These are phyloP conservation scores for Nineta flava DNA, from an alignment of 2,888 invertebrate genomes.

Conservation along the genomic window DNA sequence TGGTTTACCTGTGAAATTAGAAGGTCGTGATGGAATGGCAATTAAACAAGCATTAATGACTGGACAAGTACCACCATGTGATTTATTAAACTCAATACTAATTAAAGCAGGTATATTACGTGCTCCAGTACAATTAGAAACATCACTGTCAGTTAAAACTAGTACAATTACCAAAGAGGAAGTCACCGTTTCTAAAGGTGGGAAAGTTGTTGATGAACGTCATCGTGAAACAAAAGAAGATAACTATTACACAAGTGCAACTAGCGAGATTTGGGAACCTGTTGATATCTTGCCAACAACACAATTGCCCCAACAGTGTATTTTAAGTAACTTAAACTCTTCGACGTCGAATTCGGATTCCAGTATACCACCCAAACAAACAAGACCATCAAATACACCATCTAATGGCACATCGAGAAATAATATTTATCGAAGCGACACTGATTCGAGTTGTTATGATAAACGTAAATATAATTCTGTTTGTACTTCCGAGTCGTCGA, in stretches of 20 bases:
- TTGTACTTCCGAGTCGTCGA: conserved; percentile 22
- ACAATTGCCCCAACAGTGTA: conserved; percentile 2
- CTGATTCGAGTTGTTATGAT: not conserved
- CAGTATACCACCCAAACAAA: not conserved
- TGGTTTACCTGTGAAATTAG: conserved; percentile 48
- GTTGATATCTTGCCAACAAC: conserved; percentile 19
- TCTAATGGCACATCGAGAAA: not conserved
- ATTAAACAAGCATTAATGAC: conserved; percentile 51
- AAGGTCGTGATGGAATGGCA: conserved; percentile 49
- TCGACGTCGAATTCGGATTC: conserved; percentile 2
- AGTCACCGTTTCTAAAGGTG: conserved; percentile 48
- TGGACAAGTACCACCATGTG: conserved; percentile 54
- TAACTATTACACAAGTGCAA: conserved; percentile 48
- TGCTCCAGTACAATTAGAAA: conserved; percentile 53
- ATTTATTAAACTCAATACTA: conserved; percentile 49
- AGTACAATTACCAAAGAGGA: conserved; percentile 54
- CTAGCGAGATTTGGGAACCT: conserved; percentile 51
- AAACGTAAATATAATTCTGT: conserved; percentile 7
- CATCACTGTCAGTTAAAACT: conserved; percentile 52
- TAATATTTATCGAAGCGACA: conserved; percentile 2
- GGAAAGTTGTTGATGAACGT: conserved; percentile 51
- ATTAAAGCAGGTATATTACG: conserved; percentile 47
- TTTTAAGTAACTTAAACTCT: not conserved
- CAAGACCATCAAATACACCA: not conserved
- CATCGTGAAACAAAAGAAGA: conserved; percentile 54